These are phyloP conservation scores for Caenorhabditis sp. DNA, from an alignment of 2,888 invertebrate species.

Conservation along the genomic window DNA sequence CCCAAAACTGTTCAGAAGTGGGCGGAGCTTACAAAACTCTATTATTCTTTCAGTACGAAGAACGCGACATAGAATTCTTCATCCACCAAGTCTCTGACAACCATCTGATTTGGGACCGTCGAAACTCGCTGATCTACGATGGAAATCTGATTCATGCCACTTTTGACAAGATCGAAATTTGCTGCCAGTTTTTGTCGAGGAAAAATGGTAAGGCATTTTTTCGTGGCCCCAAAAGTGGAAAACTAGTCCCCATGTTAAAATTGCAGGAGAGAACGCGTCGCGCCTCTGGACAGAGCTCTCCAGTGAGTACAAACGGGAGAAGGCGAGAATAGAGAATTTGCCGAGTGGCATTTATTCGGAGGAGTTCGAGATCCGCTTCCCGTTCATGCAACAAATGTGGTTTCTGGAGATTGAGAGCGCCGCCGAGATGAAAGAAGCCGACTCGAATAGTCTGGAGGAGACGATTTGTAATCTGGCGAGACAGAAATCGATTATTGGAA, in stretches of 20 bases:
- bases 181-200: constrained; percentile 52
- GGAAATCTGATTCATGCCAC: constrained; percentile 37
- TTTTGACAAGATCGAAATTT: constrained; percentile 55
- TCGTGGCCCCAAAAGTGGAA: background rate
- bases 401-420: constrained; percentile 42
- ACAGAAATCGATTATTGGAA: constrained; percentile 4
- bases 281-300: constrained; percentile 49
- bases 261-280: constrained; percentile 53
- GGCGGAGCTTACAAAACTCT: background rate
- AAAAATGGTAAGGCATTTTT: constrained; percentile 45
- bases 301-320: constrained; percentile 53
- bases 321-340: constrained; percentile 41
- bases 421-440: constrained; percentile 47
- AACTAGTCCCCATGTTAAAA: background rate
- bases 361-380: constrained; percentile 48
- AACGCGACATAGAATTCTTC: constrained; percentile 56
- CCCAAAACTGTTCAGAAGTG: background rate
- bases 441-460: constrained; percentile 50
- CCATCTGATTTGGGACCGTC: constrained; percentile 42
- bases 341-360: constrained; percentile 45
- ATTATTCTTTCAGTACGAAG: constrained; percentile 55
- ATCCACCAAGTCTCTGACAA: constrained; percentile 56
- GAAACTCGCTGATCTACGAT: constrained; percentile 40
- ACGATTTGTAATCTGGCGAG: constrained; percentile 31
- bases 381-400: constrained; percentile 60